Conservation (phyloP, 1,140 invertebrate genomes). For the Atta colombica region DNA sequence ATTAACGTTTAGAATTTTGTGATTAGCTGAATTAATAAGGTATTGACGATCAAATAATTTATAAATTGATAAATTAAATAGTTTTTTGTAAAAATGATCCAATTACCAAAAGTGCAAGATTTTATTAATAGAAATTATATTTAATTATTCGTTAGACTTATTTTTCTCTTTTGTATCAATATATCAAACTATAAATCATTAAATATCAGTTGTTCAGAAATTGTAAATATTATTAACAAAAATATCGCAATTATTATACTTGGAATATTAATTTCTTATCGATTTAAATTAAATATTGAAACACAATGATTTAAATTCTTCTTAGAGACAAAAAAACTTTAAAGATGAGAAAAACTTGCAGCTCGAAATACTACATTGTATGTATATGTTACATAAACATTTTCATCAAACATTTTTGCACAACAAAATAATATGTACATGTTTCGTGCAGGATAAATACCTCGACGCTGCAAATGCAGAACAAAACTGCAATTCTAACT, state of each 20-base stretch:
- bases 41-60: slow-evolving; percentile 28
- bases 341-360: background rate
- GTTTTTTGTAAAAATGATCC: background rate
- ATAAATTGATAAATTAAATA: slow-evolving; percentile 26
- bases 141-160: slow-evolving; percentile 17
- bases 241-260: background rate
- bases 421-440: background rate
- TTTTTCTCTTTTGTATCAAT: background rate
- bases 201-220: background rate
- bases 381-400: background rate
- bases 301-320: background rate
- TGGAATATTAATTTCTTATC: background rate
- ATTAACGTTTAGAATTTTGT: background rate
- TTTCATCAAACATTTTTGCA: slow-evolving; percentile 21
- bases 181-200: background rate
- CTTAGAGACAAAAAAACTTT: too few species aligned
- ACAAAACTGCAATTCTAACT: background rate
- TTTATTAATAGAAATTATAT: background rate
- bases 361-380: background rate
- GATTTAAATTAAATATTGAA: background rate
- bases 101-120: background rate
- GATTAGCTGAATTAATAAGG: slow-evolving; percentile 31
- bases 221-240: background rate
- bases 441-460: background rate
- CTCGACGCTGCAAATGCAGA: background rate